Percentiles rank a stretch among this genome's conserved stretches.
Evolutionary conservation across 2,888 invertebrate genomes (phyloP).

Genomic region (Diaperis boleti): DNA sequence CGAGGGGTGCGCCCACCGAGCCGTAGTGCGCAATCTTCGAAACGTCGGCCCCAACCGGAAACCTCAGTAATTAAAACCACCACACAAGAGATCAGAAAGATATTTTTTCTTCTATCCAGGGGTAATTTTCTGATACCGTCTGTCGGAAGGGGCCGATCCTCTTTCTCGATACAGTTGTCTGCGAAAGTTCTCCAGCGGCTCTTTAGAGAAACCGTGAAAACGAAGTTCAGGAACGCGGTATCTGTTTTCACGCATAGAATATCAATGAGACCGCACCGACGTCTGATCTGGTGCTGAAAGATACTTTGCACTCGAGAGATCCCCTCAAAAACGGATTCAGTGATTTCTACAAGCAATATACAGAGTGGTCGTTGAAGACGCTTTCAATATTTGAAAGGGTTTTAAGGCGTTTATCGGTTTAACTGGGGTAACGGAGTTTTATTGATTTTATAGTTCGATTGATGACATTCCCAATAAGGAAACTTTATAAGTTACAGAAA

Average conservation of each 20-base stretch:
- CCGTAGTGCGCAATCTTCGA: too few species aligned
- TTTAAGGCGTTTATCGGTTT: too few species aligned
- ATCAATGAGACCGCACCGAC: conserved; percentile 56
- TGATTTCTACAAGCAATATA: conserved; percentile 29
- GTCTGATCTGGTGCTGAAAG: conserved; percentile 40
- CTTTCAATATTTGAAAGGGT: too few species aligned
- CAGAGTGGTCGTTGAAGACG: conserved; percentile 9
- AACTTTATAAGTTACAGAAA: too few species aligned
- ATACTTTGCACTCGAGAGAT: conserved; percentile 37
- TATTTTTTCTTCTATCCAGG: conserved; percentile 4
- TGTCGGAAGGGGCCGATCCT: conserved; percentile 10
- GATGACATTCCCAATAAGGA: too few species aligned
- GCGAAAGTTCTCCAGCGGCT: conserved; percentile 49
- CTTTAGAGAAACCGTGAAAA: conserved; percentile 51
- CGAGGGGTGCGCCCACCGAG: too few species aligned
- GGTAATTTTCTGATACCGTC: conserved; percentile 27
- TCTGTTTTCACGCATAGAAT: conserved; percentile 57
- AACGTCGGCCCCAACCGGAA: too few species aligned
- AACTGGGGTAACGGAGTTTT: too few species aligned
- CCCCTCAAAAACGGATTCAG: conserved; percentile 26
- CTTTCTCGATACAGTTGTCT: conserved; percentile 48
- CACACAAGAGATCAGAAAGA: too few species aligned
- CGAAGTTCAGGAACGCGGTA: conserved; percentile 56
- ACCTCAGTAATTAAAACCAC: too few species aligned
- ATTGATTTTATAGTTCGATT: too few species aligned